Conservation (phyloP, 2,888 invertebrate genomes). For the Drosophila mettleri region DNA sequence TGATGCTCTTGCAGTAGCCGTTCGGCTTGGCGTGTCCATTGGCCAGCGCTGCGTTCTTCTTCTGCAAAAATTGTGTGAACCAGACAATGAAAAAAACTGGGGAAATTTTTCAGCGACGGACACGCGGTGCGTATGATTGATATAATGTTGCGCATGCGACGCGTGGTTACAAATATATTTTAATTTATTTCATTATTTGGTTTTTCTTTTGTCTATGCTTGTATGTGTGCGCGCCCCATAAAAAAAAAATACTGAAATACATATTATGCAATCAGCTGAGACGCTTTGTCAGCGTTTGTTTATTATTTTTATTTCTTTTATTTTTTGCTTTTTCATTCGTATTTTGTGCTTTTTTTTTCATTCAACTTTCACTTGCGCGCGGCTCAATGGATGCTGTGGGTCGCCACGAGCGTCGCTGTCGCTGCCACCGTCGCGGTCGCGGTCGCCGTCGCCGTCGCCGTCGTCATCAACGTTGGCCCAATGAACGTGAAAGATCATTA, state of each 20-base stretch:
- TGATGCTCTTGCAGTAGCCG: constrained; percentile 77
- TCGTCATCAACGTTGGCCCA: constrained; percentile 1
- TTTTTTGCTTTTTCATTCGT: constrained; percentile 45
- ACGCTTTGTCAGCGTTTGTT: constrained; percentile 59
- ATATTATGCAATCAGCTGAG: constrained; percentile 59
- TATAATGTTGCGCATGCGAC: constrained; percentile 30
- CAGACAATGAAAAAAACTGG: background rate
- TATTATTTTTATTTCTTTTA: constrained; percentile 51
- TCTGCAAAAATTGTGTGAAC: constrained; percentile 38
- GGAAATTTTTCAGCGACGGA: background rate
- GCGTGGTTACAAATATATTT: constrained; percentile 1
- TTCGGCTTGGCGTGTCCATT: constrained; percentile 69
- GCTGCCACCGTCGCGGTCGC: constrained; percentile 1
- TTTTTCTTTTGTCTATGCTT: constrained; percentile 6
- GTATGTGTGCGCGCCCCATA: constrained; percentile 28
- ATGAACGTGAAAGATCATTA: constrained; percentile 59
- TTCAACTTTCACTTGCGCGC: constrained; percentile 72
- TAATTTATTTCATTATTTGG: constrained; percentile 16
- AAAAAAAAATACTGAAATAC: constrained; percentile 8
- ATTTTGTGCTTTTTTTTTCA: constrained; percentile 30
- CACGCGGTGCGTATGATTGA: constrained; percentile 28
- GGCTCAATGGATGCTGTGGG: constrained; percentile 67
- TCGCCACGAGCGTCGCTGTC: constrained; percentile 23
- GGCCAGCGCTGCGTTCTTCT: constrained; percentile 59
- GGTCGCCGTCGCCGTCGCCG: constrained; percentile 4